A percentile compares a stretch with the other conserved stretches of the same genome.
Conservation (phyloP, 2,113 vertebrate genomes). For the Synodontis membranacea region DNA sequence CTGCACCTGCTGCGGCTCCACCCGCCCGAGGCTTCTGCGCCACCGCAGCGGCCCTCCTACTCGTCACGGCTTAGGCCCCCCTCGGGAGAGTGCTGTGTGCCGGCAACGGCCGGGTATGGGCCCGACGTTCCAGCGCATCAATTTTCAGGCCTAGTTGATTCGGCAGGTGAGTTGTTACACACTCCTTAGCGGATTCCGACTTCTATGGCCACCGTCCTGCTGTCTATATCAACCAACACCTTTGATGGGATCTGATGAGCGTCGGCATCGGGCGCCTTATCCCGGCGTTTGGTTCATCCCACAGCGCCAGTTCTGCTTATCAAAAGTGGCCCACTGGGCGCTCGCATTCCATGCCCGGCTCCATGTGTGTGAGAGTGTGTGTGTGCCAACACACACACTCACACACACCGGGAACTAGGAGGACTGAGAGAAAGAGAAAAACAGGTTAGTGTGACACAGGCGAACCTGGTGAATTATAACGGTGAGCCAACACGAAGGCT, state of each 20-base stretch:
- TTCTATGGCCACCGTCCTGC: constrained; percentile 59
- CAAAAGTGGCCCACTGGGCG: too few species aligned
- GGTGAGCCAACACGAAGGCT: too few species aligned
- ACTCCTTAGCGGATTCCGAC: constrained; percentile 11
- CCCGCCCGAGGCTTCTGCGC: constrained; percentile 50
- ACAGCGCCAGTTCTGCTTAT: neutral
- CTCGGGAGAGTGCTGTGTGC: neutral
- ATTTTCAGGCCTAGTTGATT: constrained; percentile 26
- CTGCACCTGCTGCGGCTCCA: constrained; percentile 52
- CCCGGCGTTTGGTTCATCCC: neutral
- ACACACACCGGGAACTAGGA: too few species aligned
- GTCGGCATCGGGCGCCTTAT: neutral
- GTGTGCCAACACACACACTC: too few species aligned
- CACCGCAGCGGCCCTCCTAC: constrained; percentile 49
- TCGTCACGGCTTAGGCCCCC: neutral
- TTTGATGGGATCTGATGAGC: constrained; percentile 39
- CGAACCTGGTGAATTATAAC: too few species aligned
- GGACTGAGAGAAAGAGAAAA: too few species aligned
- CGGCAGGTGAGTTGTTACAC: constrained; percentile 55
- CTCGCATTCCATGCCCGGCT: too few species aligned
- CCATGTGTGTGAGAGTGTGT: too few species aligned
- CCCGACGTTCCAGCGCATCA: constrained; percentile 55
- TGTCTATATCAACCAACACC: neutral
- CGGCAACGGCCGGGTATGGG: constrained; percentile 44
- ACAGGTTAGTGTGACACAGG: too few species aligned